Conservation (phyloP, 1,140 invertebrate genomes). For the Drosophila ogumai region DNA sequence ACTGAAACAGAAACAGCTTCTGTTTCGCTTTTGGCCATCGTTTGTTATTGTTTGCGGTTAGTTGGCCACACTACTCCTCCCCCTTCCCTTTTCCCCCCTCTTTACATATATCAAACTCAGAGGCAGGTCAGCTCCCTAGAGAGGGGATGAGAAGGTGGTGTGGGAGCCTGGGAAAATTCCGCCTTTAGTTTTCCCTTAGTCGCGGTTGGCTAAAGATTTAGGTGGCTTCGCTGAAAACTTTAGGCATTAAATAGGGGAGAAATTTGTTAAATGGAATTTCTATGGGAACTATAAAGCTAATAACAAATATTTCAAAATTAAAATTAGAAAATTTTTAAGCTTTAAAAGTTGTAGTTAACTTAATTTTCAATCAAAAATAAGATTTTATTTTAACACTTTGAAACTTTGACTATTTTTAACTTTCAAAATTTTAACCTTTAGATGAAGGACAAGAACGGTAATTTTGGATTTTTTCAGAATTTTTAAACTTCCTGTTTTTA, state of each 20-base stretch:
- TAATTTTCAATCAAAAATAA: background rate
- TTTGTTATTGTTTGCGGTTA: conserved; percentile 83
- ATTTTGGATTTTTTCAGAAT: background rate
- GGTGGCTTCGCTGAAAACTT: conserved; percentile 12
- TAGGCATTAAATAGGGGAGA: background rate
- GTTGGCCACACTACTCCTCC: conserved; percentile 51
- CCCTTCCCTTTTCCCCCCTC: background rate
- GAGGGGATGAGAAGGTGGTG: background rate
- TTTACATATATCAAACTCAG: conserved; percentile 45
- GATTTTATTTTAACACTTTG: background rate
- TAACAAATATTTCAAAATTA: background rate
- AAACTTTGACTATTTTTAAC: background rate
- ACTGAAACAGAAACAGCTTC: conserved; percentile 54
- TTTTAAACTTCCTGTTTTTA: accelerated
- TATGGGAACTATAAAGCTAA: background rate
- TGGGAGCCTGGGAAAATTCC: conserved; percentile 10
- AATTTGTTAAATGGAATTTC: background rate
- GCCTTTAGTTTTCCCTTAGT: conserved; percentile 39
- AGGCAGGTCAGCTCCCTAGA: conserved; percentile 37
- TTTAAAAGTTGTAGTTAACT: background rate
- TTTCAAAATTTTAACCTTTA: background rate
- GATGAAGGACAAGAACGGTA: background rate
- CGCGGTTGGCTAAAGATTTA: conserved; percentile 24
- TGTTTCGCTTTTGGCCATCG: conserved; percentile 76
- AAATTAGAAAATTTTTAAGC: too few species aligned